A percentile compares a stretch with the other conserved stretches of the same genome.
Conservation (phyloP, 2,113 vertebrate species). For the Hystrix brachyura region DNA sequence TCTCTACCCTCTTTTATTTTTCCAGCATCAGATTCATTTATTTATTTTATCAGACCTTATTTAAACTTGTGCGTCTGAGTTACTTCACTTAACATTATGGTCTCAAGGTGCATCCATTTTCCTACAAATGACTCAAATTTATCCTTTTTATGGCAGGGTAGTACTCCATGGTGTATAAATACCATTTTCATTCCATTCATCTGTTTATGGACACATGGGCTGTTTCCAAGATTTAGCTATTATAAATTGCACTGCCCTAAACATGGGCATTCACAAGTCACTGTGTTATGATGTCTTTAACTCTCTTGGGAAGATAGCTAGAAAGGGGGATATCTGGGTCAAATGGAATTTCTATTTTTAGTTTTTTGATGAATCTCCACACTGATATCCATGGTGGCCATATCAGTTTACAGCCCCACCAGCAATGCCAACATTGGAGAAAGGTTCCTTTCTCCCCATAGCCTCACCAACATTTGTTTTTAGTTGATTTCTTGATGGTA, state of each 20-base stretch:
- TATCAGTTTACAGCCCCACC: background rate
- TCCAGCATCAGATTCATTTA: background rate
- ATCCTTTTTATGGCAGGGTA: background rate
- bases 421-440: background rate
- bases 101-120: background rate
- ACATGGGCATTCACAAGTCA: background rate
- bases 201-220: background rate
- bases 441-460: background rate
- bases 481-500: background rate
- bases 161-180: background rate
- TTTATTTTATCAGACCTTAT: background rate
- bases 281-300: background rate
- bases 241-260: background rate
- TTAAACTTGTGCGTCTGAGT: background rate
- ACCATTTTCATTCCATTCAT: background rate
- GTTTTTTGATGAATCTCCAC: background rate
- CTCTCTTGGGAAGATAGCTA: background rate
- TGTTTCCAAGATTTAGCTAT: background rate
- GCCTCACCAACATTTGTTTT: background rate
- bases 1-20: background rate
- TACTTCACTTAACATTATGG: background rate
- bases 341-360: background rate
- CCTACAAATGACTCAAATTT: background rate
- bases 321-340: background rate
- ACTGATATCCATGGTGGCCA: background rate